Conservation (phyloP, 2,888 invertebrate species). For the Branchellion lobata region DNA sequence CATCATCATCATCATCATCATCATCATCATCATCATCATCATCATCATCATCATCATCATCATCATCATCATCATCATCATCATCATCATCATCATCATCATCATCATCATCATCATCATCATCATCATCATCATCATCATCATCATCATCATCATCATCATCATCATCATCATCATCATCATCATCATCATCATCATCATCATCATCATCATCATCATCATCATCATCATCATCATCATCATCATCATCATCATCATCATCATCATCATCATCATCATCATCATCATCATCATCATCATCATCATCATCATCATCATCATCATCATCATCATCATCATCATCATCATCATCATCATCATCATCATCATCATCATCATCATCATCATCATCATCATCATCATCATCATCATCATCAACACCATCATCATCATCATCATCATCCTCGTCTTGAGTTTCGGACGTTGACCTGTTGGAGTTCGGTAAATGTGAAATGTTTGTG, state of each 20-base stretch:
- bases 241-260: slow-evolving; percentile 41
- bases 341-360: slow-evolving; percentile 29
- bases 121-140: slow-evolving; percentile 33
- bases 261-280: slow-evolving; percentile 38
- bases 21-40: slow-evolving; percentile 32
- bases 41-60: slow-evolving; percentile 34
- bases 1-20: slow-evolving; percentile 34
- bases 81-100: slow-evolving; percentile 31
- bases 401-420: too few relatives aligned
- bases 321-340: slow-evolving; percentile 36
- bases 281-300: slow-evolving; percentile 40
- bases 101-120: slow-evolving; percentile 35
- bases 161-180: neutral
- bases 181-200: slow-evolving; percentile 23
- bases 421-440: too few relatives aligned
- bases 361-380: slow-evolving; percentile 37
- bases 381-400: slow-evolving; percentile 34
- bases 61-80: slow-evolving; percentile 16
- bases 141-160: slow-evolving; percentile 17
- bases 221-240: slow-evolving; percentile 37
- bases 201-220: slow-evolving; percentile 19
- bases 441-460: neutral
- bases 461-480: too few relatives aligned
- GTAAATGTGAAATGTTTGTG: too few relatives aligned
- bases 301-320: slow-evolving; percentile 37